A percentile compares a stretch with the other conserved stretches of the same genome.
These are phyloP conservation scores for Odontesthes bonariensis DNA, from an alignment of 2,113 vertebrate species.

Conservation along the genomic window DNA sequence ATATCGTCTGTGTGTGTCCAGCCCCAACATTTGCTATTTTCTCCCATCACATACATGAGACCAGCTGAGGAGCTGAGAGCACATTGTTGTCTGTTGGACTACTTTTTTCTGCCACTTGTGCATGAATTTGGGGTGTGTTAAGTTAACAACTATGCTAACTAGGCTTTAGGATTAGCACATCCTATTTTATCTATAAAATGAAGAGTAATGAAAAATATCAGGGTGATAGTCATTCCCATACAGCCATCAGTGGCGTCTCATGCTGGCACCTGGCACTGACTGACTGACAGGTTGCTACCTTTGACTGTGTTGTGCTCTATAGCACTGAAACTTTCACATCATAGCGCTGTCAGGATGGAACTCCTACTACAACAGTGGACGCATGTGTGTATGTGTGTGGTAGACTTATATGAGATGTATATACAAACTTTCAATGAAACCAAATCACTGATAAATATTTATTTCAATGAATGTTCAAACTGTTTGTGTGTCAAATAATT, in stretches of 20 bases:
- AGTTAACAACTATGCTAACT: not conserved
- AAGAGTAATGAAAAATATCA: constrained; percentile 31
- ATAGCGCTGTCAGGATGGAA: constrained; percentile 56
- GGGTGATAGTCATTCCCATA: constrained; percentile 39
- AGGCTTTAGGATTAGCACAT: not conserved
- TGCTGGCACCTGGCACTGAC: constrained; percentile 66
- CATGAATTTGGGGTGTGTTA: not conserved
- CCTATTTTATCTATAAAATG: not conserved
- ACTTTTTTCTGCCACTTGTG: constrained; percentile 18
- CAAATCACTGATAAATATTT: not conserved
- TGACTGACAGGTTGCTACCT: constrained; percentile 64
- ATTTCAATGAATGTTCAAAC: not conserved
- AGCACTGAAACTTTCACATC: constrained; percentile 58
- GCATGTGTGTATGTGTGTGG: not conserved
- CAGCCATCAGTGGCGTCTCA: constrained; percentile 27
- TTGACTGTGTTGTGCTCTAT: constrained; percentile 64
- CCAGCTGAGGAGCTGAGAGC: constrained; percentile 32
- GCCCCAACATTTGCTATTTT: constrained; percentile 49
- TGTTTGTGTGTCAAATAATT: not conserved
- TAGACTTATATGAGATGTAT: not conserved
- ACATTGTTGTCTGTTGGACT: constrained; percentile 26
- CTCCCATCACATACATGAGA: constrained; percentile 49
- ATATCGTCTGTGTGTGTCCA: constrained; percentile 58
- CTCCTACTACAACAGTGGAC: constrained; percentile 16
- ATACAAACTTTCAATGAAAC: not conserved